A percentile compares a stretch with the other conserved stretches of the same genome.
phyloP scores from a whole-genome alignment of 2,888 invertebrate species.

The Eupithecia exiguata region DNA sequence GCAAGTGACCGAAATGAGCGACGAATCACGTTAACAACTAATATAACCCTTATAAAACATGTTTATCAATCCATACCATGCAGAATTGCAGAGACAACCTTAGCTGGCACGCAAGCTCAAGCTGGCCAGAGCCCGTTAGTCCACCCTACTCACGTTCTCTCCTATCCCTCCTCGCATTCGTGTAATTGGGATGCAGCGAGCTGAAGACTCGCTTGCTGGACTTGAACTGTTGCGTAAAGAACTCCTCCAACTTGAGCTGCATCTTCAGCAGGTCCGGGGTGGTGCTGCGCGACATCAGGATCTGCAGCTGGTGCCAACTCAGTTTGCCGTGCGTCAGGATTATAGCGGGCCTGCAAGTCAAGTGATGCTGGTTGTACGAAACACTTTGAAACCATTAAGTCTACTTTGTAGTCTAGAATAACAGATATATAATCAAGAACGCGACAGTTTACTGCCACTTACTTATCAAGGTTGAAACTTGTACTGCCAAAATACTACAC shows the following conservation, averaged over 20 bases:
- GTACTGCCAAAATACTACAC: too few species aligned
- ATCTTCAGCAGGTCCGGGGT: slow-evolving; percentile 98
- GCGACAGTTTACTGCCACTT: too few species aligned
- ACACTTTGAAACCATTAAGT: too few species aligned
- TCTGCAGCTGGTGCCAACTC: slow-evolving; percentile 97
- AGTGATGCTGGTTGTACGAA: not conserved
- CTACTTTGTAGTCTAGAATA: too few species aligned
- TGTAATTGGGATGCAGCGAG: slow-evolving; percentile 79
- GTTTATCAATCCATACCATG: too few species aligned
- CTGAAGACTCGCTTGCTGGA: slow-evolving; percentile 96
- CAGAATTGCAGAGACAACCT: not conserved
- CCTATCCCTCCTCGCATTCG: slow-evolving; percentile 54
- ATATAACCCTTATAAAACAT: too few species aligned
- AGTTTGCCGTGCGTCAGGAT: slow-evolving; percentile 96
- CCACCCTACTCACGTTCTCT: slow-evolving; percentile 61
- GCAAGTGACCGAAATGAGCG: too few species aligned
- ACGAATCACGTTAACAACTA: too few species aligned
- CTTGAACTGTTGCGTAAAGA: slow-evolving; percentile 98
- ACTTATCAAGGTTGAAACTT: too few species aligned
- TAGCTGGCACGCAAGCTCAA: too few species aligned
- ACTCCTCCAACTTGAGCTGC: slow-evolving; percentile 97
- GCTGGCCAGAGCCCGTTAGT: not conserved
- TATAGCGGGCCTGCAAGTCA: slow-evolving; percentile 88
- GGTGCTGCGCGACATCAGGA: slow-evolving; percentile 98
- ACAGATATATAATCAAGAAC: too few species aligned